Evolutionary conservation across 2,113 vertebrate genomes (phyloP).

Genomic region (Trogon melanurus): DNA sequence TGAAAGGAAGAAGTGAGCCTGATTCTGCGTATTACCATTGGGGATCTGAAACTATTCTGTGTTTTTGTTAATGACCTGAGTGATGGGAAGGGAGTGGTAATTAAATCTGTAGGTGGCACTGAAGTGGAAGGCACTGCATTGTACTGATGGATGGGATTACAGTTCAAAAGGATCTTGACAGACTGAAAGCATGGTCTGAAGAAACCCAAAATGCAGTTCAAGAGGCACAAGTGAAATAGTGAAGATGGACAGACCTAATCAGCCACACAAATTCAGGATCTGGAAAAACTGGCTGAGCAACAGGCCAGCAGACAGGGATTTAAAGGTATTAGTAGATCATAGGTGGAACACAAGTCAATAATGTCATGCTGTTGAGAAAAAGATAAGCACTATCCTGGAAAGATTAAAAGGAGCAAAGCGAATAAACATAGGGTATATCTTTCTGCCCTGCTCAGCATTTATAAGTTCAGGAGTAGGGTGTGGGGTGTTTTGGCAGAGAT

Average conservation of each 20-base stretch:
- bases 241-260: conserved; percentile 21
- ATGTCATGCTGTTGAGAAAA: conserved; percentile 45
- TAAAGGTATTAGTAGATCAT: conserved; percentile 61
- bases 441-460: conserved; percentile 6
- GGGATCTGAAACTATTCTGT: background rate
- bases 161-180: conserved; percentile 11
- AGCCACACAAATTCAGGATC: conserved; percentile 18
- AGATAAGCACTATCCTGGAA: conserved; percentile 23
- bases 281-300: conserved; percentile 35
- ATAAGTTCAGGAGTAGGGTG: background rate
- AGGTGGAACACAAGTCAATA: conserved; percentile 57
- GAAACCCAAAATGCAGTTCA: conserved; percentile 19
- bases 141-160: background rate
- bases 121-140: background rate
- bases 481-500: background rate
- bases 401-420: conserved; percentile 25
- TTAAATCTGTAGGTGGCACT: background rate
- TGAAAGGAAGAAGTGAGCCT: background rate
- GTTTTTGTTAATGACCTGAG: background rate
- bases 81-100: background rate
- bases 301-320: conserved; percentile 33
- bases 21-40: background rate
- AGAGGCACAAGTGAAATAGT: background rate
- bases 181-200: background rate
- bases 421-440: background rate